Base-by-base conservation (phyloP, 2,113 vertebrate genomes). In the Colossoma macropomum region DNA sequence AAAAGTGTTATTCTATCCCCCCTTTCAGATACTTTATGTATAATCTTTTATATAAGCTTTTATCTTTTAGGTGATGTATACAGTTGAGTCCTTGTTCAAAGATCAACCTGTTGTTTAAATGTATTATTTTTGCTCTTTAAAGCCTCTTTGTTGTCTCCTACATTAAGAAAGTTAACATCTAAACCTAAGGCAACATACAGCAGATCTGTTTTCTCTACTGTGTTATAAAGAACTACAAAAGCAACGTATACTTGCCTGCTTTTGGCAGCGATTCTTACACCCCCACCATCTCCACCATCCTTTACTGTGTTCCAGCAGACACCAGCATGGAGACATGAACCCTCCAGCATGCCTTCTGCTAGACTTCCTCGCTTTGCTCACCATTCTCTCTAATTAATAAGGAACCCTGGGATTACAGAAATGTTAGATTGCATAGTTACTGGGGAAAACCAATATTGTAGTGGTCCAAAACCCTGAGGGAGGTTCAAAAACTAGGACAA, bases 371-470 rank as follows among this genome's bases (percentile, higher is more conserved):
- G 28, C 68, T 73, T 77, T 76, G 27, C 38, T 56, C 62, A 63
- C 59, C 23, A 66, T 68, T 52, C 77, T 30, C 4, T 79, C 78
- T 84, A 81, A 86, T 84, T 78, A 81, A 84, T 77, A 84, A 71
- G 66, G 79, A 86, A 86, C 59, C 74, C 50, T 68, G 73, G 73
- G 78, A 84, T 81, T 78, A 81, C 68, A 73, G 84, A 30, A 70
- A 77, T 77, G 84, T 81, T 81, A 77, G 74, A 81, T 84, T 79
- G 73, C 78, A 85, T 59, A 77, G 65, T 81, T 85, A 76, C 63
- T 50, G 34, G 60, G 68, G 21, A 83, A 76, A 77, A 32, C 65
- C 72, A 21, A 65, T 69, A 54, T 85, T 68, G 84, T 73, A 77
- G 59, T 84, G 63, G 77, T 81, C 78, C 78, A 76, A 84, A 86